Base-by-base conservation (phyloP, 2,888 invertebrate genomes). In the Portevinia maculata region DNA sequence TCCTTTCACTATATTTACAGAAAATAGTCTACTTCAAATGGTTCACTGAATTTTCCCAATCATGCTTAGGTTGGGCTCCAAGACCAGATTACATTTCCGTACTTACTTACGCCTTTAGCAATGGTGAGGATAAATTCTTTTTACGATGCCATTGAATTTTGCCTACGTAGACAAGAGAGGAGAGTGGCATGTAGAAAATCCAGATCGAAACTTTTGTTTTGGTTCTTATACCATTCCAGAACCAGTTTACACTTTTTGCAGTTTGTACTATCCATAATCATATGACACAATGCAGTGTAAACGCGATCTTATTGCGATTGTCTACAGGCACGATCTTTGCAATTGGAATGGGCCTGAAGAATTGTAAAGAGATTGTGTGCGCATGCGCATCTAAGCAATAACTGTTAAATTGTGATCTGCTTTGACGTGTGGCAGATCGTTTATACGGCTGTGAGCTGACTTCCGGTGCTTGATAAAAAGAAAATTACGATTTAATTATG, bases 1-100 rank as follows among this genome's bases (percentile, higher is more conserved):
- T 76, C 76, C 76, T 76, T 76, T 76, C 76, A 62, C 76, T 32
- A 69, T n/a, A n/a, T 76, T 76, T 39, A 9, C 46, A 67, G 60
- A 57, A 11, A 64, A 64, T 52, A 32, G 59, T 59, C 52, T 55
- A 60, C 28, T 37, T 65, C 24, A 65, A 76, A 69, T 76, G 69
- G 69, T 69, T 76, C 76, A 69, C 60, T 62, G 69, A 62, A 60
- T 69, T 44, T 55, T 76, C 69, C 60, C 67, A 75, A 75, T 75
- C n/a, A 75, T 46, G 52, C 41, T 41, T 32, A 55, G 64, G 64
- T 69, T 60, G 52, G 52, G 53, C 15, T 15, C 17, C 50, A 53
- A 53, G 21, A 41, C 59, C 19, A 59, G 64, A 64, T 73, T 62
- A 41, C 53, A 39, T 60, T 75, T 53, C 46, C 59, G 55, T 73